Percentiles rank a stretch among this genome's conserved stretches.
These are phyloP conservation scores for Steatornis caripensis DNA, from an alignment of 2,113 vertebrate species.

Conservation along the genomic window DNA sequence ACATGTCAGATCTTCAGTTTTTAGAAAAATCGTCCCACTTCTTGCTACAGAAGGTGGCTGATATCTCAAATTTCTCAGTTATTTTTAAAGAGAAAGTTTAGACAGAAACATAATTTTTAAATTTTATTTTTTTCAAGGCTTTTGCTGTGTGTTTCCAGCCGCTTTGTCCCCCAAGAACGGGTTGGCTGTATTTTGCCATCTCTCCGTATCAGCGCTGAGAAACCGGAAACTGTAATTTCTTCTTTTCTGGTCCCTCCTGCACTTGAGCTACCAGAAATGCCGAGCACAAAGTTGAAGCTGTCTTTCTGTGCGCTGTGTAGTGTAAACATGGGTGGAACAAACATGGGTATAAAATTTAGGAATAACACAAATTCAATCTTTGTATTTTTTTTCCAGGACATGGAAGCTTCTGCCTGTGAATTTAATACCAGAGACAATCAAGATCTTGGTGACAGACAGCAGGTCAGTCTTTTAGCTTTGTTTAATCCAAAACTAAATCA, in stretches of 20 bases:
- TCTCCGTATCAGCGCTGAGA: neutral
- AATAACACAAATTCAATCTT: neutral
- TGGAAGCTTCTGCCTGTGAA: conserved; percentile 20
- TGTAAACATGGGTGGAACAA: neutral
- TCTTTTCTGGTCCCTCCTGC: neutral
- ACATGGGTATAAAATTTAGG: neutral
- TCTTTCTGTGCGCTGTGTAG: neutral
- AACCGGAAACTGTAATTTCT: neutral
- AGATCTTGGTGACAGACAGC: neutral
- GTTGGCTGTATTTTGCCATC: neutral
- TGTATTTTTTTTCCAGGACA: neutral
- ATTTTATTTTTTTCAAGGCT: neutral
- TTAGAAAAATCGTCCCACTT: neutral
- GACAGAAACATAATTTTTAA: neutral
- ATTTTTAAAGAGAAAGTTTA: neutral
- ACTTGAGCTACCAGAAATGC: neutral
- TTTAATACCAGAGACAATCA: conserved; percentile 22
- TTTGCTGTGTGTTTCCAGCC: neutral
- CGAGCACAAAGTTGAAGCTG: neutral
- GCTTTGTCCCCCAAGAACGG: neutral
- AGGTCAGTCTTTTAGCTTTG: neutral
- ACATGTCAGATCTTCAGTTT: neutral
- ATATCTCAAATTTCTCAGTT: neutral
- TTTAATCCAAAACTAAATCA: neutral
- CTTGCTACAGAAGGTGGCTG: neutral